These are phyloP conservation scores for Neodiprion virginianus DNA, from an alignment of 1,140 invertebrate species.

Conservation along the genomic window DNA sequence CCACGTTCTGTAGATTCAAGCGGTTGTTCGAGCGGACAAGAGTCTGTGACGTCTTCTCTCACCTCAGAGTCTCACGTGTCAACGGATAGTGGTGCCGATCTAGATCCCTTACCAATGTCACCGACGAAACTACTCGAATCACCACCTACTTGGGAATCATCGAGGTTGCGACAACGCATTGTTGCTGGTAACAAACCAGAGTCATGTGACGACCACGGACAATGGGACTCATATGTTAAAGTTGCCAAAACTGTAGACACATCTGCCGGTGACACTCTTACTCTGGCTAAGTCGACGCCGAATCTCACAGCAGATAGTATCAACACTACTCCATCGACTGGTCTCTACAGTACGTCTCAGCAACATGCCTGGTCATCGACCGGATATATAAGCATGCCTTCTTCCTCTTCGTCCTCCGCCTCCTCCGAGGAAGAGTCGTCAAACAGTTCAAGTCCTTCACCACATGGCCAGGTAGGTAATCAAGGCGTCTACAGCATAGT, in stretches of 20 bases:
- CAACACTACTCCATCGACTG: neutral
- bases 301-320: slow-evolving; percentile 48
- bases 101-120: slow-evolving; percentile 51
- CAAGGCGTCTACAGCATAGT: slow-evolving; percentile 43
- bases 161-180: slow-evolving; percentile 54
- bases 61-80: slow-evolving; percentile 64
- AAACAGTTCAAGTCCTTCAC: slow-evolving; percentile 50
- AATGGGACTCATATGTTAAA: slow-evolving; percentile 54
- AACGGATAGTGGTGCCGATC: slow-evolving; percentile 62
- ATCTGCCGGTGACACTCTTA: slow-evolving; percentile 37
- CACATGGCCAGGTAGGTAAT: slow-evolving; percentile 36
- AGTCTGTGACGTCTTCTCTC: slow-evolving; percentile 65
- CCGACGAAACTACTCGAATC: slow-evolving; percentile 49
- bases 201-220: slow-evolving; percentile 27
- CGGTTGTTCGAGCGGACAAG: slow-evolving; percentile 66
- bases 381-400: slow-evolving; percentile 58
- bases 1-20: slow-evolving; percentile 64
- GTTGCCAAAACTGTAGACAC: slow-evolving; percentile 38
- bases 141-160: slow-evolving; percentile 47
- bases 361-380: slow-evolving; percentile 53
- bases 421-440: slow-evolving; percentile 51
- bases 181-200: slow-evolving; percentile 38
- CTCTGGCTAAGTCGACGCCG: slow-evolving; percentile 51
- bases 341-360: slow-evolving; percentile 42
- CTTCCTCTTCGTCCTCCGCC: slow-evolving; percentile 9